Base-by-base conservation (phyloP, 2,888 invertebrate genomes). In the Scaptomyza tumidula region DNA sequence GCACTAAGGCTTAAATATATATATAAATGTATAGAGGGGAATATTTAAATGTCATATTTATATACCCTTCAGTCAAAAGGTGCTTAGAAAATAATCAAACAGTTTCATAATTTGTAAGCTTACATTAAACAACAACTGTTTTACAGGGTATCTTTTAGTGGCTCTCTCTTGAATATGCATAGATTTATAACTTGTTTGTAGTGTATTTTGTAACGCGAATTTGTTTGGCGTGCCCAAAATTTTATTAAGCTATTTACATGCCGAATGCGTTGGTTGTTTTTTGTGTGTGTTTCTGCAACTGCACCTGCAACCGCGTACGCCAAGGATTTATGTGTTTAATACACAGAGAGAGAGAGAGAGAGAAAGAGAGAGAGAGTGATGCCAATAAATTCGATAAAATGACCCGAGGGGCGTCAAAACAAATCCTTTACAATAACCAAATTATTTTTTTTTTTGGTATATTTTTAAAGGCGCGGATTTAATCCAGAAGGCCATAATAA, bases 401-500 rank as follows among this genome's bases (percentile, higher is more conserved):
- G 68, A 69, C 67, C 71, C 66, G 65, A 62, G 53, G 74, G 61
- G 60, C 33, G 35, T 49, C 52, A 52, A 44, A 70, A 48, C 58
- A 79, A 75, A 71, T 70, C 61, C 61, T 2, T 19, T 19, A 2
- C 1, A 19, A 19, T 19, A 19, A 1, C 19, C 19, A 19, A 19
- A 19, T 19, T 19, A 19, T 19, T 19, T 1, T 19, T 19, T 19
- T 19, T 19, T 19, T 19, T 19, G 19, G 2, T 19, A 19, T 19
- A 3, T 31, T n/a, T 54, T 48, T 73, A 27, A 3, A 6, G 43
- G 59, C 54, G 55, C 61, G 48, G 72, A 75, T 81, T 83, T 83
- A 90, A 86, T 85, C 90, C 87, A 71, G 76, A 80, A 71, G 71
- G 59, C 89, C 70, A 81, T 79, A 80, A 89, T 89, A 90, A 89